These are phyloP conservation scores for Drosophila malerkotliana DNA, from an alignment of 1,140 invertebrate genomes.

Conservation along the genomic window DNA sequence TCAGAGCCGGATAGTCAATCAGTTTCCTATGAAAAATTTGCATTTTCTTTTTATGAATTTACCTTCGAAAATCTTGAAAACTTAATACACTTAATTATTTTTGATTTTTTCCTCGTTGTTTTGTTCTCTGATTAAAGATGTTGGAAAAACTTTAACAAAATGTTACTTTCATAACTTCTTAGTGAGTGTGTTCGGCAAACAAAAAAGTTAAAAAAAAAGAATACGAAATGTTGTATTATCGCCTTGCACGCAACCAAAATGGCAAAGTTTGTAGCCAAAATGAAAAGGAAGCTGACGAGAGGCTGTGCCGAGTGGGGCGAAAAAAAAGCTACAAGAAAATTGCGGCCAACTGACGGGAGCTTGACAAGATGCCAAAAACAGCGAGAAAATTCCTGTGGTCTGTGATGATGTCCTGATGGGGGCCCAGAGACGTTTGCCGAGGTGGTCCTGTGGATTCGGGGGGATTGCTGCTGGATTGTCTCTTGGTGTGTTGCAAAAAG, in stretches of 20 bases:
- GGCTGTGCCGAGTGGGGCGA: not conserved
- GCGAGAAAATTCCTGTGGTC: conserved; percentile 59
- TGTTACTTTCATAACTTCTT: conserved; percentile 14
- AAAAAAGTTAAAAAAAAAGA: not conserved
- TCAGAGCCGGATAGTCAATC: conserved; percentile 16
- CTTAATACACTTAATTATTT: conserved; percentile 36
- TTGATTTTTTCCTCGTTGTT: not conserved
- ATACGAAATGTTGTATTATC: conserved; percentile 49
- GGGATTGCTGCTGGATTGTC: conserved; percentile 6
- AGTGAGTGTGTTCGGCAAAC: not conserved
- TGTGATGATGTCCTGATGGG: conserved; percentile 17
- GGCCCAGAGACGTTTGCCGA: not conserved
- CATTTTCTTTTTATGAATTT: conserved; percentile 12
- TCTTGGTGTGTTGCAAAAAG: conserved; percentile 21
- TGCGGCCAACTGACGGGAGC: conserved; percentile 52
- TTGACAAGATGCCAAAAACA: conserved; percentile 80
- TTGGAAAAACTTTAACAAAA: conserved; percentile 13
- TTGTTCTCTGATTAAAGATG: conserved; percentile 1
- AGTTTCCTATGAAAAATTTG: conserved; percentile 16
- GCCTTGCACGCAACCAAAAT: conserved; percentile 60
- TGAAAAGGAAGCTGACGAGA: conserved; percentile 21
- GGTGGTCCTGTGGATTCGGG: not conserved
- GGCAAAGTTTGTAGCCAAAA: conserved; percentile 49
- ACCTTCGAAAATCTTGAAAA: conserved; percentile 1
- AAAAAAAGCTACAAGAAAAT: conserved; percentile 32